phyloP scores from a whole-genome alignment of 2,797 vertebrate species.

The Cuculus canorus region DNA sequence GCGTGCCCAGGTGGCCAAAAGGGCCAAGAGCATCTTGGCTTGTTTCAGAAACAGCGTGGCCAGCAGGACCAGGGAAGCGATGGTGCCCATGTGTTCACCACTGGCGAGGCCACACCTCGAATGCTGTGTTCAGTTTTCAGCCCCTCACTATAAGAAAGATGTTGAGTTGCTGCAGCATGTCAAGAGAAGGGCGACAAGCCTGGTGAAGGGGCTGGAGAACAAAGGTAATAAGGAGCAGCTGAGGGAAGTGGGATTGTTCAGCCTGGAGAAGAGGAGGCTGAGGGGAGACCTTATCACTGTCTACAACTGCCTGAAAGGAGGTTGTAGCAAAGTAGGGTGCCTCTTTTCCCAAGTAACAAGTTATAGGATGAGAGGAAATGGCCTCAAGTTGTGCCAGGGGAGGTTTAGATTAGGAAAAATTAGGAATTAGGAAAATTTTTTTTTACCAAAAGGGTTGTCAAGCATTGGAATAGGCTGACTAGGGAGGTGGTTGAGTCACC shows the following conservation, averaged over 20 bases:
- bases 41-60: too few relatives aligned
- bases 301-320: not conserved
- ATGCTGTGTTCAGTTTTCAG: not conserved
- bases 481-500: not conserved
- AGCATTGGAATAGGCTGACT: not conserved
- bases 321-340: not conserved
- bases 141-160: not conserved
- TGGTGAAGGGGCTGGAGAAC: not conserved
- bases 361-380: not conserved
- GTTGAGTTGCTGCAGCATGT: not conserved
- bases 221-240: too few relatives aligned
- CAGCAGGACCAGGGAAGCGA: not conserved
- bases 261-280: too few relatives aligned
- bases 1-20: too few relatives aligned
- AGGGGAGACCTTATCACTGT: not conserved
- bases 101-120: not conserved
- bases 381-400: not conserved
- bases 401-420: not conserved
- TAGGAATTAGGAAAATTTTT: not conserved
- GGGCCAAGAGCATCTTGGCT: not conserved
- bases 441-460: not conserved
- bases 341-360: not conserved
- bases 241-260: too few relatives aligned
- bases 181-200: not conserved
- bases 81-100: not conserved